Evolutionary conservation across 2,888 invertebrate species (phyloP).

Genomic region (Mesochorus sp.): DNA sequence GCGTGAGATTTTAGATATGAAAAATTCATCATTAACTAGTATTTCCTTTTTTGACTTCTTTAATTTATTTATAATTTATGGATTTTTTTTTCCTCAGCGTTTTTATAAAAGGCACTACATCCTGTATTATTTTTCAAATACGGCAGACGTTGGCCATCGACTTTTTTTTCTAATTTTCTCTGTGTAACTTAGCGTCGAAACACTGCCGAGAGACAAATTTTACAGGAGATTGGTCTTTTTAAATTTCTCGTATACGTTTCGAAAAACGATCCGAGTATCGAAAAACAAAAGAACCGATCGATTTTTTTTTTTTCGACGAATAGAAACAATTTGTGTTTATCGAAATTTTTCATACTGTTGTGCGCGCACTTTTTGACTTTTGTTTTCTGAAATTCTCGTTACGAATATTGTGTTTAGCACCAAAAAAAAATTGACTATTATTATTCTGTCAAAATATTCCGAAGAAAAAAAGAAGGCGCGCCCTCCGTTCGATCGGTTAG

Average conservation of each 20-base stretch:
- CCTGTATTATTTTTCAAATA: background rate
- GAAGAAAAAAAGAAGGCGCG: constrained; percentile 4
- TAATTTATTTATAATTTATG: constrained; percentile 56
- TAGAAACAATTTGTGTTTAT: background rate
- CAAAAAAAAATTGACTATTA: constrained; percentile 6
- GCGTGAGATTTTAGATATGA: constrained; percentile 46
- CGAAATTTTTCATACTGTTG: background rate
- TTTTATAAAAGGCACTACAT: background rate
- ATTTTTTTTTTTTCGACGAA: too few relatives aligned
- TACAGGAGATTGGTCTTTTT: background rate
- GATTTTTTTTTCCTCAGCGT: constrained; percentile 1
- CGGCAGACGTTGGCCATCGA: too few relatives aligned
- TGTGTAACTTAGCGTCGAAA: too few relatives aligned
- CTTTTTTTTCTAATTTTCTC: too few relatives aligned
- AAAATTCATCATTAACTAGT: constrained; percentile 14
- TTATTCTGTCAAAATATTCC: constrained; percentile 5
- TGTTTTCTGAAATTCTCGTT: constrained; percentile 4
- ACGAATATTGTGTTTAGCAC: background rate
- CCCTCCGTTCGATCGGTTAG: constrained; percentile 40
- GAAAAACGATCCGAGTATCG: constrained; percentile 11
- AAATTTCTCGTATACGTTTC: constrained; percentile 7
- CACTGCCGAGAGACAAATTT: too few relatives aligned
- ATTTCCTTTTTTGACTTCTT: constrained; percentile 24
- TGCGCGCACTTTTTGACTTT: background rate
- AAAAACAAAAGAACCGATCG: constrained; percentile 17